Percentiles rank a stretch among this genome's conserved stretches.
These are phyloP conservation scores for Cryptoblepharus egeriae DNA, from an alignment of 2,797 vertebrate genomes.

Conservation along the genomic window DNA sequence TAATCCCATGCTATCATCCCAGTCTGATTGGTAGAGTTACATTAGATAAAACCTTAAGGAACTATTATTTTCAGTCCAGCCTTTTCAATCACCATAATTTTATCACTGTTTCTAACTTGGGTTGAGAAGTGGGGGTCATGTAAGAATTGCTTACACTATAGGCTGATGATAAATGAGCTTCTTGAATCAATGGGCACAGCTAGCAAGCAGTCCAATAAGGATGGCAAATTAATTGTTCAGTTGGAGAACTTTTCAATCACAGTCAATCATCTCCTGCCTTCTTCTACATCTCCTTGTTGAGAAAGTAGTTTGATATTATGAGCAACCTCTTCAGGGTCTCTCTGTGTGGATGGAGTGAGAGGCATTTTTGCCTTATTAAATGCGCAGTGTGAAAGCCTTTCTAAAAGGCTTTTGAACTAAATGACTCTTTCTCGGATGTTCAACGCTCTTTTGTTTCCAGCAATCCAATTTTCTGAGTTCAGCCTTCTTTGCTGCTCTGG, in stretches of 20 bases:
- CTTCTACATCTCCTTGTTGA: conserved; percentile 4
- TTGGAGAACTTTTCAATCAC: background rate
- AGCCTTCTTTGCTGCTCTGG: conserved; percentile 13
- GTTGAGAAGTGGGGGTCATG: background rate
- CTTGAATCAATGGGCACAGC: conserved; percentile 6
- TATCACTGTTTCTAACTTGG: background rate
- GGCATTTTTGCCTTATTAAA: conserved; percentile 12
- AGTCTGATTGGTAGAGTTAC: background rate
- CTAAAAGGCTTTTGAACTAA: conserved; percentile 14
- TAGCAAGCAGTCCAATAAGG: background rate
- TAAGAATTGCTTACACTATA: conserved; percentile 1
- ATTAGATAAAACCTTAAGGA: background rate
- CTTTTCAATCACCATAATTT: background rate
- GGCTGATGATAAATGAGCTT: background rate
- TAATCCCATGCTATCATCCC: background rate
- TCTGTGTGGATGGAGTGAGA: conserved; percentile 4
- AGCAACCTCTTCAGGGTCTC: background rate
- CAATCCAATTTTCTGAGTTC: conserved; percentile 21
- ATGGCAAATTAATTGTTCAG: background rate
- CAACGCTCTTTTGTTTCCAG: conserved; percentile 31
- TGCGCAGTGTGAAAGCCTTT: conserved; percentile 20
- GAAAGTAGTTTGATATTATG: conserved; percentile 5
- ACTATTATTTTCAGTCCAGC: background rate
- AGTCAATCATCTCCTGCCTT: background rate
- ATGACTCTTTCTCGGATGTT: conserved; percentile 32